Percentiles rank a stretch among this genome's conserved stretches.
Evolutionary conservation across 2,113 vertebrate genomes (phyloP).

Genomic region (Sphyrna mokarran): DNA sequence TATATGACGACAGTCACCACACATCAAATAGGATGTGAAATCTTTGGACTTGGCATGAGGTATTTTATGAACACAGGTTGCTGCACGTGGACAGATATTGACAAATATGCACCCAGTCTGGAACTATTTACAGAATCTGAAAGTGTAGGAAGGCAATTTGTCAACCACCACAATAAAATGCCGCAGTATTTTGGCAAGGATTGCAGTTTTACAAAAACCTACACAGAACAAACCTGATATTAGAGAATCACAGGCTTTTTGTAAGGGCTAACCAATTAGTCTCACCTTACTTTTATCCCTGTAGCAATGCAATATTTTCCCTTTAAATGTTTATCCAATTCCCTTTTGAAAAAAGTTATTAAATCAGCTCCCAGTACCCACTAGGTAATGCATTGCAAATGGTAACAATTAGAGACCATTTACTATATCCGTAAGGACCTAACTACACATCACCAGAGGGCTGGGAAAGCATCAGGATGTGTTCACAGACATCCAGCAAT

Average conservation of each 20-base stretch:
- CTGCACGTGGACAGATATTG: neutral
- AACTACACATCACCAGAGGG: neutral
- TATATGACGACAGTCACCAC: neutral
- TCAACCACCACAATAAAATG: neutral
- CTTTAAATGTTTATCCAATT: neutral
- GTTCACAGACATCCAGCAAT: neutral
- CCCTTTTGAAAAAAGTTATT: neutral
- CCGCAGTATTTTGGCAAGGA: neutral
- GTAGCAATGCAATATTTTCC: neutral
- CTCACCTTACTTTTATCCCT: neutral
- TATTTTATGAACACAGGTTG: neutral
- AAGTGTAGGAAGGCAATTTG: neutral
- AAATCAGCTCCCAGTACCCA: neutral
- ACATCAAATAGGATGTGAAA: neutral
- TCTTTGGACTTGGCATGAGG: neutral
- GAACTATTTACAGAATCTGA: neutral
- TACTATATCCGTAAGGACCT: neutral
- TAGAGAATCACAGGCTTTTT: neutral
- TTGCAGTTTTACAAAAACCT: neutral
- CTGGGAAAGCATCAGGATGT: neutral
- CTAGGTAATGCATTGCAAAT: neutral
- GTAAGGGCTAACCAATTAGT: neutral
- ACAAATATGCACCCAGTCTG: neutral
- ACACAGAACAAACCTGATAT: neutral
- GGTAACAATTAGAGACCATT: neutral